Evolutionary conservation across 2,888 invertebrate genomes (phyloP).

Genomic region (Ectemnius lituratus): DNA sequence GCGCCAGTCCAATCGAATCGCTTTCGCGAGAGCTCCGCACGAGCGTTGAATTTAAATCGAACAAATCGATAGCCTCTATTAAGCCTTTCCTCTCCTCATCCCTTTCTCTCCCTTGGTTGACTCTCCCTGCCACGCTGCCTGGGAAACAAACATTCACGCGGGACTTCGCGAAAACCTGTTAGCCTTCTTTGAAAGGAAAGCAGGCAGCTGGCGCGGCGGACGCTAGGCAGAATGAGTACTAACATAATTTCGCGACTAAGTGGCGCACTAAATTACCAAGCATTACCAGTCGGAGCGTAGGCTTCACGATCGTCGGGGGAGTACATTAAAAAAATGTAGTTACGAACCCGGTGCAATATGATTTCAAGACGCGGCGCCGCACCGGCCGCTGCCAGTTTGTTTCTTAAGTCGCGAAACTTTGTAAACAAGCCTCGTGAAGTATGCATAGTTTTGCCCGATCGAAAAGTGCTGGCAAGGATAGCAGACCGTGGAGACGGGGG

Average conservation of each 20-base stretch:
- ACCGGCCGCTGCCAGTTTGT: conserved; percentile 7
- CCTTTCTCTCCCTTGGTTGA: too few species aligned
- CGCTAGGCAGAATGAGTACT: too few species aligned
- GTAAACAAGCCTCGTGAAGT: conserved; percentile 57
- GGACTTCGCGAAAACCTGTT: too few species aligned
- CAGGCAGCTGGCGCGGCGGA: too few species aligned
- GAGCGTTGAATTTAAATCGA: conserved; percentile 20
- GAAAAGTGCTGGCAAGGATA: conserved; percentile 20
- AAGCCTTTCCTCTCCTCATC: neutral
- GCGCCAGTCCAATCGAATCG: conserved; percentile 25
- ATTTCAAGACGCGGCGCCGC: conserved; percentile 24
- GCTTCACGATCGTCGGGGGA: too few species aligned
- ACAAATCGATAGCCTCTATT: conserved; percentile 2
- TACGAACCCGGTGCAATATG: neutral
- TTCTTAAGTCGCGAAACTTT: conserved; percentile 46
- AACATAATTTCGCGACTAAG: too few species aligned
- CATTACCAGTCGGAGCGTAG: too few species aligned
- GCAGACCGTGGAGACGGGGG: too few species aligned
- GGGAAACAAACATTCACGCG: too few species aligned
- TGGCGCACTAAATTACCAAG: too few species aligned
- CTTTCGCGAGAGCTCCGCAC: conserved; percentile 12
- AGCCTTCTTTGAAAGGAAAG: too few species aligned
- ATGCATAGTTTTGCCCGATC: conserved; percentile 58
- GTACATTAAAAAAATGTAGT: neutral
- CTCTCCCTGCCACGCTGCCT: too few species aligned